These are phyloP conservation scores for Lacerta viridis DNA, from an alignment of 2,797 vertebrate genomes.

Conservation along the genomic window DNA sequence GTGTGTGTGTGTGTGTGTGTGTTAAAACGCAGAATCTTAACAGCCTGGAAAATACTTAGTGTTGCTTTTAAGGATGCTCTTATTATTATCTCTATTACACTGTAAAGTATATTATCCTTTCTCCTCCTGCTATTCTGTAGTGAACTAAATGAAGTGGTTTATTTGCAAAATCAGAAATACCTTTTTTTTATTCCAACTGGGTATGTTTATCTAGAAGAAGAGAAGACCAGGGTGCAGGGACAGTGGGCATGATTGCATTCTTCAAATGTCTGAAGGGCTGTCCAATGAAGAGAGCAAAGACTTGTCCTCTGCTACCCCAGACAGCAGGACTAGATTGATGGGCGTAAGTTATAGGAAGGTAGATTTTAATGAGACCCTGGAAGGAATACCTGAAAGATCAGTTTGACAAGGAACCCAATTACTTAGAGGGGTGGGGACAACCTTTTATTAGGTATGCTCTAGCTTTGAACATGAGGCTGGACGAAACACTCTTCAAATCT, in stretches of 20 bases:
- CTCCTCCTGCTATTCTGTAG: conserved; percentile 32
- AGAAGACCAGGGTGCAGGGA: too few species aligned
- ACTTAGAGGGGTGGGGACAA: too few species aligned
- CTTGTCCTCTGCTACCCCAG: background rate
- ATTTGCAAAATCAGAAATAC: conserved; percentile 56
- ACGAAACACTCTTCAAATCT: too few species aligned
- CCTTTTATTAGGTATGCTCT: too few species aligned
- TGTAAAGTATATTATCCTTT: conserved; percentile 41
- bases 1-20: background rate
- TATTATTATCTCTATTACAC: conserved; percentile 60
- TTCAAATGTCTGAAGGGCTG: background rate
- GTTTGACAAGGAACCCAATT: background rate
- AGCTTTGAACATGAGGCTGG: too few species aligned
- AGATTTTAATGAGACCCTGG: background rate
- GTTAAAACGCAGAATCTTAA: conserved; percentile 47
- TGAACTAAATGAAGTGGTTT: conserved; percentile 52
- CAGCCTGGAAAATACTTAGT: conserved; percentile 45
- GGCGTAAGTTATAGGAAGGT: background rate
- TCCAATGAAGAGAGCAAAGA: background rate
- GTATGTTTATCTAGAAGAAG: conserved; percentile 50
- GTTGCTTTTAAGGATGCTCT: conserved; percentile 58
- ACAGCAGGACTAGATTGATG: background rate
- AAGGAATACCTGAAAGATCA: background rate
- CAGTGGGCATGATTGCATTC: background rate
- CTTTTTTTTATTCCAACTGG: conserved; percentile 48